Conservation (phyloP, 2,797 vertebrate genomes). For the Paramormyrops hopkinsi region DNA sequence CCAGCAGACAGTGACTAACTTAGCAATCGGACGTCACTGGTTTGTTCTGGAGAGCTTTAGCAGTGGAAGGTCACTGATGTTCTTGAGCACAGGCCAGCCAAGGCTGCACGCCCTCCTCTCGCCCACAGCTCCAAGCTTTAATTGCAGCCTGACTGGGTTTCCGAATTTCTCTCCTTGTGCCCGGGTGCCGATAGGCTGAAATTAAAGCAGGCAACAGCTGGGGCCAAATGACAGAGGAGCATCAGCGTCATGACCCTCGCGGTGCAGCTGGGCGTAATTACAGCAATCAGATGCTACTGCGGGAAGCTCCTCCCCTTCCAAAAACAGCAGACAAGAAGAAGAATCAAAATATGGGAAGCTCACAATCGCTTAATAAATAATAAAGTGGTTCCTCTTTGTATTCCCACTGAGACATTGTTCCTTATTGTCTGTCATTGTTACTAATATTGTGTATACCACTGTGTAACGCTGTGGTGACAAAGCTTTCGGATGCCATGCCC, state of each 20-base stretch:
- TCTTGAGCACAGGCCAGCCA: not conserved
- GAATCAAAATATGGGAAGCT: not conserved
- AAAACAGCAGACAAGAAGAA: not conserved
- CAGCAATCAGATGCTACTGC: conserved; percentile 22
- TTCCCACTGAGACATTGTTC: not conserved
- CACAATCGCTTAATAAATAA: not conserved
- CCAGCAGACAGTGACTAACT: not conserved
- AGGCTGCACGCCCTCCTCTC: not conserved
- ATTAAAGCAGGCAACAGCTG: conserved; percentile 19
- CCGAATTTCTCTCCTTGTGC: conserved; percentile 17
- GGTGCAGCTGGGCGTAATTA: conserved; percentile 27
- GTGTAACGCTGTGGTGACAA: not conserved
- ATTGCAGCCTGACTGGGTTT: conserved; percentile 18
- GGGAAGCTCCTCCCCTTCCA: conserved; percentile 5
- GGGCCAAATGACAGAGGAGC: conserved; percentile 24
- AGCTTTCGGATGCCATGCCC: not conserved
- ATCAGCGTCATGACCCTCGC: conserved; percentile 20
- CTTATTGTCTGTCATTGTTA: not conserved
- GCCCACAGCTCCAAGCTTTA: conserved; percentile 6
- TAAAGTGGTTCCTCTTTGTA: not conserved
- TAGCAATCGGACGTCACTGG: not conserved
- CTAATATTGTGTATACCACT: not conserved
- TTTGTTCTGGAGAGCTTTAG: conserved; percentile 1
- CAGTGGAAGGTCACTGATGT: not conserved
- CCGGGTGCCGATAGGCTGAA: conserved; percentile 10